Percentiles rank a stretch among this genome's conserved stretches.
These are phyloP conservation scores for Lampris incognitus DNA, from an alignment of 2,113 vertebrate species.

Conservation along the genomic window DNA sequence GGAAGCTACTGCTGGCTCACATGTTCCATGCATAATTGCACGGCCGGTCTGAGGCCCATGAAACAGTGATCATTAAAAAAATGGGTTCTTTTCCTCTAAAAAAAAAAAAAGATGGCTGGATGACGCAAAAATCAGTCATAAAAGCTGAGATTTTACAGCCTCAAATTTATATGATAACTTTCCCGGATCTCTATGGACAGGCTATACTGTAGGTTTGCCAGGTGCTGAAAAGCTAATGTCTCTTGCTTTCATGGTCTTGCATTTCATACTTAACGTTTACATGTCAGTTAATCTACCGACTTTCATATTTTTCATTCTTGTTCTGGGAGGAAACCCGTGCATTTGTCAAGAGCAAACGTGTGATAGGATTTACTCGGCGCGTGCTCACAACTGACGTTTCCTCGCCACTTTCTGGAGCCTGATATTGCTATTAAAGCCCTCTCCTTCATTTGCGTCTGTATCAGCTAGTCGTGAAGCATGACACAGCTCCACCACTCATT, in stretches of 20 bases:
- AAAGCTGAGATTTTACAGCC: slow-evolving; percentile 73
- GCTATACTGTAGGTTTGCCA: slow-evolving; percentile 68
- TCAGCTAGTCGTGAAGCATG: background rate
- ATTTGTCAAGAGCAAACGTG: slow-evolving; percentile 52
- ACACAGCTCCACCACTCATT: background rate
- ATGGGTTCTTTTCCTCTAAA: slow-evolving; percentile 70
- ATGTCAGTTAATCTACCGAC: slow-evolving; percentile 66
- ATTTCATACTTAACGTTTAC: slow-evolving; percentile 66
- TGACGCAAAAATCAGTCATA: slow-evolving; percentile 81
- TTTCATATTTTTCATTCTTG: slow-evolving; percentile 55
- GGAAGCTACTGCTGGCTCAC: slow-evolving; percentile 79
- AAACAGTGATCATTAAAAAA: slow-evolving; percentile 81
- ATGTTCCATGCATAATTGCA: slow-evolving; percentile 79
- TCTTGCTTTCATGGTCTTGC: slow-evolving; percentile 64
- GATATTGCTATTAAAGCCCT: slow-evolving; percentile 23
- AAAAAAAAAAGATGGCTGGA: slow-evolving; percentile 64
- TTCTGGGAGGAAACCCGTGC: slow-evolving; percentile 43
- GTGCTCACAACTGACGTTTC: slow-evolving; percentile 15
- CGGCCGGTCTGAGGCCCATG: slow-evolving; percentile 72
- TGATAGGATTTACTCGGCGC: slow-evolving; percentile 24
- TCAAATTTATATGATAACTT: slow-evolving; percentile 78
- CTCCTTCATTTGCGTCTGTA: background rate
- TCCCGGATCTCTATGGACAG: slow-evolving; percentile 72
- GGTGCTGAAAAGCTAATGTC: slow-evolving; percentile 53
- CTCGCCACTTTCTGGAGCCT: background rate